These are phyloP conservation scores for Cyphomyrmex costatus DNA, from an alignment of 1,140 invertebrate species.

Conservation along the genomic window DNA sequence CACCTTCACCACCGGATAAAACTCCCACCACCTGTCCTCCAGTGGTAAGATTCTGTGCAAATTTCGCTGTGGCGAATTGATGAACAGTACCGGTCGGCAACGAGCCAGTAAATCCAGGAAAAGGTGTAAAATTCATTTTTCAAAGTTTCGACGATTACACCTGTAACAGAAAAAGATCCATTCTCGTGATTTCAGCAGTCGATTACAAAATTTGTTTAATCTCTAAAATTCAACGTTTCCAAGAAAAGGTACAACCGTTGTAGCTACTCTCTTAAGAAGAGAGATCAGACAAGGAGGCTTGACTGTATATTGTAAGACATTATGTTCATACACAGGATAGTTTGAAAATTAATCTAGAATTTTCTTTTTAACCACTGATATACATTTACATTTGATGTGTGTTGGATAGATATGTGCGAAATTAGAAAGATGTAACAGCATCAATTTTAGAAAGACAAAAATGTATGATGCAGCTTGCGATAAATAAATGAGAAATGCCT, in stretches of 20 bases:
- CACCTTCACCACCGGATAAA: conserved; percentile 89
- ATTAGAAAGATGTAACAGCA: not conserved
- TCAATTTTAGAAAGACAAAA: not conserved
- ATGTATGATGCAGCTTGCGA: not conserved
- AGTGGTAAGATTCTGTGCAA: conserved; percentile 89
- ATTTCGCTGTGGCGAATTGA: conserved; percentile 90
- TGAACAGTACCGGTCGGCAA: conserved; percentile 89
- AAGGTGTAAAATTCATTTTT: conserved; percentile 91
- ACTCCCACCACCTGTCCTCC: conserved; percentile 88
- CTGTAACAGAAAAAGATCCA: conserved; percentile 69
- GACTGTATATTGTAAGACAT: too few species aligned
- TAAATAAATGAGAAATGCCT: not conserved
- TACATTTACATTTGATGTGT: not conserved
- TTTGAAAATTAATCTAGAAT: not conserved
- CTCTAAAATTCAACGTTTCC: not conserved
- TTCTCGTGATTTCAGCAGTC: not conserved
- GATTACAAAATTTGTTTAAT: not conserved
- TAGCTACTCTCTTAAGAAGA: too few species aligned
- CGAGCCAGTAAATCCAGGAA: conserved; percentile 89
- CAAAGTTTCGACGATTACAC: conserved; percentile 33
- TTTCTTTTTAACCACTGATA: not conserved
- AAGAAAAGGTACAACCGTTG: too few species aligned
- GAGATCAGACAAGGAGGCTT: too few species aligned
- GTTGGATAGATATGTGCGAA: not conserved
- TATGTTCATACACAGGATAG: too few species aligned